Percentiles rank a stretch among this genome's conserved stretches.
phyloP scores from a whole-genome alignment of 1,140 invertebrate species.

The Oryctes rhinoceros region DNA sequence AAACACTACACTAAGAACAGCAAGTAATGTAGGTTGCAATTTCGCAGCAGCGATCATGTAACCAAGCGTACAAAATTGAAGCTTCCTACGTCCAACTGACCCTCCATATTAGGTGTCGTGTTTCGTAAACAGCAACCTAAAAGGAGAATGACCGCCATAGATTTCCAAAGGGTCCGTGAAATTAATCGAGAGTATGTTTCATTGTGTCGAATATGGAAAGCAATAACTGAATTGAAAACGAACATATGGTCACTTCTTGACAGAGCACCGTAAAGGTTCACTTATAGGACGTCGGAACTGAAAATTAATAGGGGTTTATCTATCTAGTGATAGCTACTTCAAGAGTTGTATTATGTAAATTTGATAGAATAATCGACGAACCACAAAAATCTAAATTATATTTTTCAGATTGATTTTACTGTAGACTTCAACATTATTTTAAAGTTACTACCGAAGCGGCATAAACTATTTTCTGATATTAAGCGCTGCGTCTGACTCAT shows the following conservation, averaged over 20 bases:
- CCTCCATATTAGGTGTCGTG: not conserved
- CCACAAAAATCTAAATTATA: too few species aligned
- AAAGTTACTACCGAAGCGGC: not conserved
- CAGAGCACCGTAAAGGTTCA: too few species aligned
- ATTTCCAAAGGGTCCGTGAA: not conserved
- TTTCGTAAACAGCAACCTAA: not conserved
- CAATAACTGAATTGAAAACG: too few species aligned
- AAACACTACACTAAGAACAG: not conserved
- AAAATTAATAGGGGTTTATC: too few species aligned
- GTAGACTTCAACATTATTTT: not conserved
- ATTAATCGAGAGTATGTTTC: not conserved
- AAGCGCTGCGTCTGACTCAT: not conserved
- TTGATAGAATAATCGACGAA: too few species aligned
- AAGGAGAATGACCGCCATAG: not conserved
- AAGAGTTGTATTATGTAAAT: too few species aligned
- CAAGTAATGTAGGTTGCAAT: not conserved
- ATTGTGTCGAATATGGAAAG: not conserved
- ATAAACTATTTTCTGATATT: constrained; percentile 30
- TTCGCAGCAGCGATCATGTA: not conserved
- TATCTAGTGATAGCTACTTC: too few species aligned
- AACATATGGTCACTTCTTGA: too few species aligned
- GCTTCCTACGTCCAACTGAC: not conserved
- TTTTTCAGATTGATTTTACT: not conserved
- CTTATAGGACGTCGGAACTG: too few species aligned
- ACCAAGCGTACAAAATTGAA: not conserved